phyloP scores from a whole-genome alignment of 2,888 invertebrate genomes.

The Spisula solida region DNA sequence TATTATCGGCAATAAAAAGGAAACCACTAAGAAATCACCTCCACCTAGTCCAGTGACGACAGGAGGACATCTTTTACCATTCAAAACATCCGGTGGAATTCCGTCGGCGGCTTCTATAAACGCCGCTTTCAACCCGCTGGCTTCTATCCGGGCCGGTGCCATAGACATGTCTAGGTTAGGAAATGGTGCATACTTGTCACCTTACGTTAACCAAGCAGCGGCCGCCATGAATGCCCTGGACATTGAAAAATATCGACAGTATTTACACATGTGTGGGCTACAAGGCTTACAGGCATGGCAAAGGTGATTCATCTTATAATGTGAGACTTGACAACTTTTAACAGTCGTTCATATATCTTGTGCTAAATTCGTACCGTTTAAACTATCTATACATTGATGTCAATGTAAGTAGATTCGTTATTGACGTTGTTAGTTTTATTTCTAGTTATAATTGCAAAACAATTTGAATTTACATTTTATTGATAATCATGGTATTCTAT shows the following conservation, averaged over 20 bases:
- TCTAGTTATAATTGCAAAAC: background rate
- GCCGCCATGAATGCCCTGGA: conserved; percentile 80
- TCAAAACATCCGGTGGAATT: conserved; percentile 52
- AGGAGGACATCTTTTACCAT: conserved; percentile 55
- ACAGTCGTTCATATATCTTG: conserved; percentile 21
- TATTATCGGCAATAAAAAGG: conserved; percentile 88
- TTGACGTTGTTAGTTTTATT: conserved; percentile 2
- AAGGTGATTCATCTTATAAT: conserved; percentile 38
- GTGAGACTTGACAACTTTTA: background rate
- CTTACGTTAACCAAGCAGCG: conserved; percentile 75
- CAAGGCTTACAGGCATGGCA: conserved; percentile 76
- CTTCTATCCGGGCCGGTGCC: conserved; percentile 68
- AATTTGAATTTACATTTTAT: background rate
- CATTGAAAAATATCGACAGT: conserved; percentile 85
- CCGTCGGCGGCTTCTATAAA: conserved; percentile 61
- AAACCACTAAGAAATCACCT: conserved; percentile 70
- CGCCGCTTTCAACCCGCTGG: conserved; percentile 63
- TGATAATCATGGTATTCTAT: background rate
- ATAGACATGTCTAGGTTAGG: conserved; percentile 74
- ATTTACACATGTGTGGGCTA: conserved; percentile 81
- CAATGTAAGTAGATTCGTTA: conserved; percentile 32
- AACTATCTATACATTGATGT: background rate
- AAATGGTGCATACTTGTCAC: conserved; percentile 79
- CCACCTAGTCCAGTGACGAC: conserved; percentile 53
- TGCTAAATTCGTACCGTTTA: conserved; percentile 23